Conservation (phyloP, 2,113 vertebrate species). For the Microtus ochrogaster region DNA sequence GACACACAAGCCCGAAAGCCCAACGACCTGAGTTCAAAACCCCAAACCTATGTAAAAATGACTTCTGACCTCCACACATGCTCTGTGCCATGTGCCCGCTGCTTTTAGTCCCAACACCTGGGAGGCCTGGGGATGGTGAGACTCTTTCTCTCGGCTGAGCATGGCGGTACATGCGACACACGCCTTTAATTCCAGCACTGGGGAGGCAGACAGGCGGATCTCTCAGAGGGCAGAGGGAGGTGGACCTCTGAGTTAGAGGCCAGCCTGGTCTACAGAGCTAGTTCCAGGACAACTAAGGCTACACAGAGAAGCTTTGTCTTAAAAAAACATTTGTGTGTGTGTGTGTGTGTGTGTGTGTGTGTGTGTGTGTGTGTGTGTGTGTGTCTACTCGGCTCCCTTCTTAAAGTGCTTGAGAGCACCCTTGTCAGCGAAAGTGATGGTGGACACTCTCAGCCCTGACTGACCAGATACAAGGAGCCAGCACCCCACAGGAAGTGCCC, state of each 20-base stretch:
- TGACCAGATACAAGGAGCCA: fast-evolving
- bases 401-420: background rate
- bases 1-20: background rate
- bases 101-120: background rate
- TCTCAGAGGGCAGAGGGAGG: background rate
- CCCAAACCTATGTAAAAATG: background rate
- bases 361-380: background rate
- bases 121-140: background rate
- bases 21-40: background rate
- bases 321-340: background rate
- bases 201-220: background rate
- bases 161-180: fast-evolving
- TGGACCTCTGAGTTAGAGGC: background rate
- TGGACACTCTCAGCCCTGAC: background rate
- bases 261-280: background rate
- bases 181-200: background rate
- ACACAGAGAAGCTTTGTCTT: background rate
- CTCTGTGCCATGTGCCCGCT: background rate
- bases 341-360: background rate
- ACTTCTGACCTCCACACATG: background rate
- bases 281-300: background rate
- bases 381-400: background rate
- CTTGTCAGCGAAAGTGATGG: fast-evolving
- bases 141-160: background rate
- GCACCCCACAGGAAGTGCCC: background rate